Conservation (phyloP, 2,113 vertebrate genomes). For the Atlantisia rogersi region DNA sequence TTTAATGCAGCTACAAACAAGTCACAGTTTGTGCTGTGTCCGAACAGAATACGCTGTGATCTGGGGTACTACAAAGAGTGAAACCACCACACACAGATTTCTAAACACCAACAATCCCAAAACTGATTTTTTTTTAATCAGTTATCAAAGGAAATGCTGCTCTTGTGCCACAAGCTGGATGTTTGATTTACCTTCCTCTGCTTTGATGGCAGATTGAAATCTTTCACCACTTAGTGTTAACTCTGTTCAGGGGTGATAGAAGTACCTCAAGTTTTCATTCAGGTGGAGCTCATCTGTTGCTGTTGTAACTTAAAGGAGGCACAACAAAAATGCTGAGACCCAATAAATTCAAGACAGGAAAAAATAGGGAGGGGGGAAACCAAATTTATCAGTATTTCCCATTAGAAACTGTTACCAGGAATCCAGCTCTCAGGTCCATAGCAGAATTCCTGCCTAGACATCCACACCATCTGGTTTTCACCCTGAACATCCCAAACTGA, state of each 20-base stretch:
- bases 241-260: not conserved
- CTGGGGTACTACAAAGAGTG: not conserved
- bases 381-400: not conserved
- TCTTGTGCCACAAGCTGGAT: not conserved
- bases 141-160: not conserved
- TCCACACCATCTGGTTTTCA: fast-evolving
- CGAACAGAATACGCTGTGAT: not conserved
- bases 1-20: not conserved
- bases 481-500: not conserved
- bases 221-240: not conserved
- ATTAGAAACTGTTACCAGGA: not conserved
- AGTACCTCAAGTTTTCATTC: not conserved
- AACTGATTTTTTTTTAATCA: not conserved
- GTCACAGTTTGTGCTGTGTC: not conserved
- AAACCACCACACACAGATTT: not conserved
- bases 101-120: not conserved
- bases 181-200: not conserved
- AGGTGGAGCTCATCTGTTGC: not conserved
- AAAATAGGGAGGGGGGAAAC: not conserved
- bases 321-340: not conserved
- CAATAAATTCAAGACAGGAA: not conserved
- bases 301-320: not conserved
- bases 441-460: not conserved
- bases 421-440: not conserved
- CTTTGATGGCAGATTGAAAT: not conserved